These are phyloP conservation scores for Tenualosa ilisha DNA, from an alignment of 2,797 vertebrate genomes.

Conservation along the genomic window DNA sequence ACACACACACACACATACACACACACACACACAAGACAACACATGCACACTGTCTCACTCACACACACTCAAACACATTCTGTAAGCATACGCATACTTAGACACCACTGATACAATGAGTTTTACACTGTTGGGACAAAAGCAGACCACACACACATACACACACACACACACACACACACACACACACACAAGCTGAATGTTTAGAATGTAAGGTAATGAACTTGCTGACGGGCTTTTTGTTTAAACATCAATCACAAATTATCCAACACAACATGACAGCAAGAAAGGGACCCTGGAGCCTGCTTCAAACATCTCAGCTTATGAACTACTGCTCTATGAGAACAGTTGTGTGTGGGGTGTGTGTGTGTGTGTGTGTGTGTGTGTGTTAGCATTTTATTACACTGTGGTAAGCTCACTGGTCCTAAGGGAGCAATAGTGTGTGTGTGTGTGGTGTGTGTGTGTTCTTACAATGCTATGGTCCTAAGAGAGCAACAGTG, in stretches of 20 bases:
- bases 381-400: background rate
- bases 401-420: too few relatives aligned
- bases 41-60: background rate
- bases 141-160: background rate
- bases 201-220: background rate
- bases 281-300: background rate
- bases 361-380: background rate
- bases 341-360: background rate
- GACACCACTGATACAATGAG: background rate
- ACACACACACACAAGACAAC: background rate
- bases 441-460: background rate
- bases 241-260: slow-evolving; percentile 3
- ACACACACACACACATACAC: slow-evolving; percentile 4
- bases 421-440: background rate
- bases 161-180: background rate
- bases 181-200: background rate
- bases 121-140: background rate
- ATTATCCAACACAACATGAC: slow-evolving; percentile 17
- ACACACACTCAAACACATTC: background rate
- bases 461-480: background rate
- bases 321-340: background rate
- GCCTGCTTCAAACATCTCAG: slow-evolving; percentile 1
- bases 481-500: background rate
- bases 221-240: background rate
- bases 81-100: background rate